Conservation (phyloP, 2,888 invertebrate species). For the Vesta saturnalis region DNA sequence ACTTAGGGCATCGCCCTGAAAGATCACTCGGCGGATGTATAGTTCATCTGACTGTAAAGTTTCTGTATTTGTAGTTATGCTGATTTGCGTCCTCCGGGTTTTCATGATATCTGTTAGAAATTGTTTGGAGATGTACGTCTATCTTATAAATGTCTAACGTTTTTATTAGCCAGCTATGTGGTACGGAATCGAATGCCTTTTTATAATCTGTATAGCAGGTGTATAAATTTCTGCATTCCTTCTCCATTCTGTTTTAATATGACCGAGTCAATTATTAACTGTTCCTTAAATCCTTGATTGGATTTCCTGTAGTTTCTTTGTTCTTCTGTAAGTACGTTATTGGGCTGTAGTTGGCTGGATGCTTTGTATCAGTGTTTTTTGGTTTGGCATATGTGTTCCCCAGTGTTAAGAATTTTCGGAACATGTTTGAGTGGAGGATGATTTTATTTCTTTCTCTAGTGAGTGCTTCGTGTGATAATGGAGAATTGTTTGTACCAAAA, state of each 20-base stretch:
- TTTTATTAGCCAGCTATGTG: neutral
- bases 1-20: too few species aligned
- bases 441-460: too few species aligned
- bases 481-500: too few species aligned
- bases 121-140: too few species aligned
- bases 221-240: neutral
- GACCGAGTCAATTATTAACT: neutral
- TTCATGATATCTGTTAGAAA: too few species aligned
- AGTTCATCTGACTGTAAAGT: too few species aligned
- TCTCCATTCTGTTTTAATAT: neutral
- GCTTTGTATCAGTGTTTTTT: neutral
- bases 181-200: conserved; percentile 13
- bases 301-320: neutral
- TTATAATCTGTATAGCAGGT: neutral
- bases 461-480: too few species aligned
- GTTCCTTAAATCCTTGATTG: neutral
- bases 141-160: neutral
- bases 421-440: neutral
- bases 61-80: too few species aligned
- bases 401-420: neutral
- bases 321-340: conserved; percentile 1
- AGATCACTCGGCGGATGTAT: too few species aligned
- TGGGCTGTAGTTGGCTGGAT: conserved; percentile 14
- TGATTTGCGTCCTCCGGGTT: too few species aligned
- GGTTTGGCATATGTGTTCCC: conserved; percentile 6